These are phyloP conservation scores for Druon quercuslanigerum DNA, from an alignment of 1,140 invertebrate genomes.

Conservation along the genomic window DNA sequence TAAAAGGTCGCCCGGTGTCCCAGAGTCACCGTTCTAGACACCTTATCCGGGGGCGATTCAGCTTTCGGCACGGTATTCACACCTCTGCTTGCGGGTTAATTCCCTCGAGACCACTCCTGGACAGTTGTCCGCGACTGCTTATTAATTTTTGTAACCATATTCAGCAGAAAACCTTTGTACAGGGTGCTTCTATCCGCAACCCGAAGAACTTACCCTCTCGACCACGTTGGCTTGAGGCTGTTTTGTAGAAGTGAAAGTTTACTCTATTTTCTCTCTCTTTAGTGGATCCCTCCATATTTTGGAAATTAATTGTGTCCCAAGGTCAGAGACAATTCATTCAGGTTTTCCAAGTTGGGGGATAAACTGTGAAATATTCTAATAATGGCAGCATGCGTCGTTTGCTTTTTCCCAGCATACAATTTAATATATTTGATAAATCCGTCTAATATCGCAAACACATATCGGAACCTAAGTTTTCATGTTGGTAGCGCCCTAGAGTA, in stretches of 20 bases:
- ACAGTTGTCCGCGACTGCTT: too few relatives aligned
- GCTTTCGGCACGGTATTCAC: too few relatives aligned
- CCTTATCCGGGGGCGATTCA: too few relatives aligned
- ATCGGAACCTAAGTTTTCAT: neutral
- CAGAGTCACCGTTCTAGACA: too few relatives aligned
- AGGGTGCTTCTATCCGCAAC: too few relatives aligned
- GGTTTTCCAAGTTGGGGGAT: slow-evolving; percentile 29
- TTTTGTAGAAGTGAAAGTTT: neutral
- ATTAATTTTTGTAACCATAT: too few relatives aligned
- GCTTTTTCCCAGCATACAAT: slow-evolving; percentile 50
- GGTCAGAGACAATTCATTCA: slow-evolving; percentile 14
- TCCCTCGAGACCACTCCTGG: too few relatives aligned
- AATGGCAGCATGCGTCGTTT: slow-evolving; percentile 41
- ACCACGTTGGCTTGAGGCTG: slow-evolving; percentile 12
- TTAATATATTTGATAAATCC: slow-evolving; percentile 53
- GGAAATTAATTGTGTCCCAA: slow-evolving; percentile 36
- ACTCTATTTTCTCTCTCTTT: neutral
- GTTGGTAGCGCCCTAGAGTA: neutral
- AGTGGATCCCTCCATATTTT: neutral
- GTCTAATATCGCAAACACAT: neutral
- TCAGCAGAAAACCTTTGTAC: too few relatives aligned
- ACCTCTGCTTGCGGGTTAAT: too few relatives aligned
- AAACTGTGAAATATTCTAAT: slow-evolving; percentile 34
- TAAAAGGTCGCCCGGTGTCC: too few relatives aligned
- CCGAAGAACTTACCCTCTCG: too few relatives aligned